Conservation (phyloP, 2,797 vertebrate genomes). For the Acanthis flammea region DNA sequence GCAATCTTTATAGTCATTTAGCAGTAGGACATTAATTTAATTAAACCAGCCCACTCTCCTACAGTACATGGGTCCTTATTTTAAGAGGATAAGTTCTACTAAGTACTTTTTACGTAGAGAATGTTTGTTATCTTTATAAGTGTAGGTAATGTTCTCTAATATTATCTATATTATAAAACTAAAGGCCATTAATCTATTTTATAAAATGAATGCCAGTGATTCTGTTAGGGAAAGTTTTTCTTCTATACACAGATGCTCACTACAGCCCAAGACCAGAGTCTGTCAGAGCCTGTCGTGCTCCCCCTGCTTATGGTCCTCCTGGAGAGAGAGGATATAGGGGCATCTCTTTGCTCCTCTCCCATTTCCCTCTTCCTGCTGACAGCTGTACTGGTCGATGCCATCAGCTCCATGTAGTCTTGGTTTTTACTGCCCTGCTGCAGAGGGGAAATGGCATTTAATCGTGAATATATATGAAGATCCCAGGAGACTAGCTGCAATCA, state of each 20-base stretch:
- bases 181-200: not conserved
- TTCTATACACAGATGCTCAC: accelerated
- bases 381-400: not conserved
- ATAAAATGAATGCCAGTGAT: not conserved
- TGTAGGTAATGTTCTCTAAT: not conserved
- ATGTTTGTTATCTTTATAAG: not conserved
- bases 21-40: not conserved
- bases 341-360: not conserved
- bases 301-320: not conserved
- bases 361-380: not conserved
- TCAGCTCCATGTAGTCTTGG: not conserved
- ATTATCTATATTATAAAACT: not conserved
- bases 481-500: not conserved
- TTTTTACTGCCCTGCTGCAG: not conserved
- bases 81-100: not conserved
- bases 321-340: not conserved
- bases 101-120: not conserved
- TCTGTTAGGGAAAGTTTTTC: not conserved
- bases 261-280: not conserved
- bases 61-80: not conserved
- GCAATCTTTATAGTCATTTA: not conserved
- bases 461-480: not conserved
- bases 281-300: not conserved
- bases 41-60: not conserved
- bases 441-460: not conserved